Base-by-base conservation (phyloP, 2,113 vertebrate genomes). In the Pyxicephalus adspersus region DNA sequence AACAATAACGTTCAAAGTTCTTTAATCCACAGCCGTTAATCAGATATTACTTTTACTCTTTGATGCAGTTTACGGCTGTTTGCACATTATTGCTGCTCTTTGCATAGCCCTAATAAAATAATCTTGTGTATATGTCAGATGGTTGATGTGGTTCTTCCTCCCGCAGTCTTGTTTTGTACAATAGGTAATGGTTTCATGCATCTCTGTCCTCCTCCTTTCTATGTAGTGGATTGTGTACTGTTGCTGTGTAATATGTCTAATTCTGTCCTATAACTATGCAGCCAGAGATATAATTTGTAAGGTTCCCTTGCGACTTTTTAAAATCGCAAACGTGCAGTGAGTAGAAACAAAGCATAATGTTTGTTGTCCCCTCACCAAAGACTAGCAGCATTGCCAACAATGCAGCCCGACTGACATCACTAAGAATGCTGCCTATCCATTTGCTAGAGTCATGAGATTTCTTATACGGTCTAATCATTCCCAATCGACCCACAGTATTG, bases 221-320 rank as follows among this genome's bases (percentile, higher is more conserved):
- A 29, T 28, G 25, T 72, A 28, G 5, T 28, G 17, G 23, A 34
- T 58, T 54, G 50, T 71, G 22, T 5, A 23, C 29, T 67, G 22
- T 58, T 45, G 28, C n/a, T 19, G 63, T 66, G 50, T 22, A 20
- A 13, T 8, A 29, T 68, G 64, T 50, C 26, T 60, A 17, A 50
- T 55, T 77, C 61, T 52, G 38, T 78, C 19, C 34, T 9, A 4
- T 22, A 25, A 66, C 31, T 31, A 68, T 68, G 54, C 64, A 79
- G 64, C 64, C 64, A 70, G 77, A 34, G 9, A 31, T 60, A 28
- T 63, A 8, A 45, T 13, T 45, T 9, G n/a, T n/a, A n/a, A n/a
- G n/a, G n/a, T n/a, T 1, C 8, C 11, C 1, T 45, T 15, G 15
- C 1, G 38, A 13, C 38, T 45, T 45, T 45, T 8, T 67, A n/a